Percentiles rank a stretch among this genome's conserved stretches.
Conservation (phyloP, 2,113 vertebrate species). For the Terrapene triunguis region DNA sequence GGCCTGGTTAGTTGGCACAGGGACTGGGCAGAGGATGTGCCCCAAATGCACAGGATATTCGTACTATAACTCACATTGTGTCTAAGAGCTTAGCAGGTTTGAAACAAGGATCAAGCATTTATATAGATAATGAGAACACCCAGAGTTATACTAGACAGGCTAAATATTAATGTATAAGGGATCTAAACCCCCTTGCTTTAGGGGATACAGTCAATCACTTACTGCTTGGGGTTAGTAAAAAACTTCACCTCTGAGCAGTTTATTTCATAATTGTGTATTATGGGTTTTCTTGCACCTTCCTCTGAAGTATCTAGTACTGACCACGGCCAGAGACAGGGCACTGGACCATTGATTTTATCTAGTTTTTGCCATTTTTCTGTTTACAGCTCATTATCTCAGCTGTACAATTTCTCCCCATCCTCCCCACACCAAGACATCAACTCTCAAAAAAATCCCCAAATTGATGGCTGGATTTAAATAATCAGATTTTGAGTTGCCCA, state of each 20-base stretch:
- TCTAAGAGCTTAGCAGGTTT: not conserved
- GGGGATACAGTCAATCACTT: not conserved
- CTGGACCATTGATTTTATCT: not conserved
- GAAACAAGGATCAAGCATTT: fast-evolving
- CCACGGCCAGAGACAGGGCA: not conserved
- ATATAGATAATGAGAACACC: not conserved
- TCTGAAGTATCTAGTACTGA: not conserved
- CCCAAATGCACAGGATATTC: not conserved
- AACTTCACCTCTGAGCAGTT: not conserved
- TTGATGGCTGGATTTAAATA: not conserved
- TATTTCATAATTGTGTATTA: not conserved
- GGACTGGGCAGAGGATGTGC: not conserved
- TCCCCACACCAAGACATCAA: not conserved
- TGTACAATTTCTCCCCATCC: not conserved
- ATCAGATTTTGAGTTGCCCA: fast-evolving
- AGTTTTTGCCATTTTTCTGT: not conserved
- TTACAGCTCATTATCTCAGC: not conserved
- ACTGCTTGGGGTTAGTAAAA: not conserved
- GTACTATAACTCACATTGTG: not conserved
- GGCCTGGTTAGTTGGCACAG: not conserved
- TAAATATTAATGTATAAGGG: not conserved
- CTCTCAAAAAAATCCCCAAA: not conserved
- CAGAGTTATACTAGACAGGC: fast-evolving
- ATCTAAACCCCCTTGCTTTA: not conserved
- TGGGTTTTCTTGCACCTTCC: not conserved